Base-by-base conservation (phyloP, 2,888 invertebrate species). In the Sturmia bella region DNA sequence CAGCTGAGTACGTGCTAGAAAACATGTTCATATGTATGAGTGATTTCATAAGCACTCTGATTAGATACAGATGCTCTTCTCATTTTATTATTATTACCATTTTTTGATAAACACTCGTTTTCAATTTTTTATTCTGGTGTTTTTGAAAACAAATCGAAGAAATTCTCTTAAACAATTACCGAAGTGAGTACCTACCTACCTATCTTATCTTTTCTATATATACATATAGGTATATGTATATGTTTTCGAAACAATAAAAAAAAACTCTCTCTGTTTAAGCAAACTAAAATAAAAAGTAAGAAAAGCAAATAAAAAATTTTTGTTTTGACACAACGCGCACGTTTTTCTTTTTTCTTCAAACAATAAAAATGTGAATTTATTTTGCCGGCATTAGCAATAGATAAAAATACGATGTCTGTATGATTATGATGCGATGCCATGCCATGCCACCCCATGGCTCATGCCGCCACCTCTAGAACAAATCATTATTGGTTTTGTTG, bases 381-480 rank as follows among this genome's bases (percentile, higher is more conserved):
- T 81, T 68, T 81, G 69, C 81, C 81, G 81, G 81, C 81, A 77
- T 64, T 69, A 56, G 52, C 64, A 68, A 68, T 32, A 56, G 17
- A 57, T 24, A 52, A 17, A 21, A 19, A 61, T 39, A 61, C 50
- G 39, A 52, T 64, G 37, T 9, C 12, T 43, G 66, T 41, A 17
- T 57, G 17, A 45, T 57, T 66, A 56, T 59, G 68, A 68, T 66
- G 57, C 15, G 56, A 64, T 13, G 73, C 64, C 45, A 73, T 19
- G 43, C 21, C 21, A 41, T 41, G 17, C 59, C 27, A 15, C 21
- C 59, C 54, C 15, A 54, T 61, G 24, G 48, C 70, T 48, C 15
- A 41, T 27, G n/a, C 52, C 19, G 15, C 32, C 59, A 48, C 56
- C 48, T 64, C 32, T 59, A 41, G 56, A 74, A 54, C 69, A 64